Evolutionary conservation across 30 jellyfish, hydroid and myxozoan genomes (phyloP), one percentile per base, ranked within the genome.

Genomic region (Turritopsis dohrnii): DNA sequence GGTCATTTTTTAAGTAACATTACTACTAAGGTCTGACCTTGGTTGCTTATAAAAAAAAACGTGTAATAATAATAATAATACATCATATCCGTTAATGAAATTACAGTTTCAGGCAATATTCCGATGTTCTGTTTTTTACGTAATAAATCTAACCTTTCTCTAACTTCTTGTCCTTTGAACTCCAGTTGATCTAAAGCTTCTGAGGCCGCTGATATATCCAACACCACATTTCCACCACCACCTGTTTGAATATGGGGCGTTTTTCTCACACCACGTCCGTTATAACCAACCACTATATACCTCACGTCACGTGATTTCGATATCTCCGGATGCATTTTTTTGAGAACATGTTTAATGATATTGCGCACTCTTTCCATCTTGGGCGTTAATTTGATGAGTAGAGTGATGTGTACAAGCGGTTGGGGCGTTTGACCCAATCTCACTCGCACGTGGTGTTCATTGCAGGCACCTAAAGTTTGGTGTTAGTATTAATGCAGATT

Each of bases 161-260:
- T 79, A 18, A 21, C 60, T 7, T 79, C 54, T 24, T 85, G 28
- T 18, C 92, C 92, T 28, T 20, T 66, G 69, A 85, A 85, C 27
- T 54, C n/a, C 53, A 94, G 86, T 65, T 84, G 77, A 60, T 83
- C 80, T 74, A 94, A 21, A 17, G 99, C 99, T 13, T 88, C 79
- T n/a, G 60, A 23, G 8, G 84, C 81, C 71, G 76, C 76, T 52
- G 27, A 16, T 52, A 84, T 77, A 72, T 66, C 79, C 18, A 90
- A 89, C 27, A 85, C 75, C 21, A 83, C 96, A 18, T 69, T 79
- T 52, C 96, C 91, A 74, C 76, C 74, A 74, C 76, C 74, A 52
- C 99, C 99, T 5, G 99, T 94, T 79, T 94, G 99, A 52, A 94
- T 29, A 81, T 83, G 96, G 1, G 99, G 99, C 25, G 60, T 29